Base-by-base conservation (phyloP, 1,140 invertebrate species). In the Notospermus geniculatus region DNA sequence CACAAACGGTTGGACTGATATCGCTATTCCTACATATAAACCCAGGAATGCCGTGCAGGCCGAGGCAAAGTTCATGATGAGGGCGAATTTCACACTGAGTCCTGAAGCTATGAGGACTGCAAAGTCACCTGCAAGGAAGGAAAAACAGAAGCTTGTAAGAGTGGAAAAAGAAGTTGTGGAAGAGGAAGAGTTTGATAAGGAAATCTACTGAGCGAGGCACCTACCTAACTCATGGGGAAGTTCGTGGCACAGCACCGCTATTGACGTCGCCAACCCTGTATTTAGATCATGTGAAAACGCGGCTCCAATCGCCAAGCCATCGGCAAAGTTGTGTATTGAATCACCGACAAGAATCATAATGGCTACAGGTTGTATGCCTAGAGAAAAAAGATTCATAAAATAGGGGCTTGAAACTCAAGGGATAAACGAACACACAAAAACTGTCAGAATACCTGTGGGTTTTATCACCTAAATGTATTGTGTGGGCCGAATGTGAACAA, bases 61-160 rank as follows among this genome's bases (percentile, higher is more conserved):
- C 15, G 86, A 87, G 0, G 88, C 71, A 57, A 88, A 85, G 71
- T 89, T 90, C 72, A 86, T 87, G 7, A 84, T 59, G 19, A 89
- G 66, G 2, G 88, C 88, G 69, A 87, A 83, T 46, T 82, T 80
- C 63, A 87, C 82, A 0, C 84, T 82, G 83, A 89, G 19, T 30
- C 93, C 93, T 13, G 91, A 90, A 80, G 92, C 92, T 41, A 97
- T 82, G 17, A 97, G 83, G 43, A 96, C 90, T 15, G 93, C 93
- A 84, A 95, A 95, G 80, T 97, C 93, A 43, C 91, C 90, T 90
- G 76, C 54, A 70, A 71, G 32, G 53, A 55, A 17, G 45, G 28
- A n/a, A n/a, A n/a, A n/a, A n/a, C n/a, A n/a, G n/a, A 43, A 28
- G 60, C n/a, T n/a, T n/a, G n/a, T n/a, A n/a, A n/a, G n/a, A n/a